A percentile compares a stretch with the other conserved stretches of the same genome.
Evolutionary conservation across 1,140 invertebrate species (phyloP).

Genomic region (Vollenhovia emeryi): DNA sequence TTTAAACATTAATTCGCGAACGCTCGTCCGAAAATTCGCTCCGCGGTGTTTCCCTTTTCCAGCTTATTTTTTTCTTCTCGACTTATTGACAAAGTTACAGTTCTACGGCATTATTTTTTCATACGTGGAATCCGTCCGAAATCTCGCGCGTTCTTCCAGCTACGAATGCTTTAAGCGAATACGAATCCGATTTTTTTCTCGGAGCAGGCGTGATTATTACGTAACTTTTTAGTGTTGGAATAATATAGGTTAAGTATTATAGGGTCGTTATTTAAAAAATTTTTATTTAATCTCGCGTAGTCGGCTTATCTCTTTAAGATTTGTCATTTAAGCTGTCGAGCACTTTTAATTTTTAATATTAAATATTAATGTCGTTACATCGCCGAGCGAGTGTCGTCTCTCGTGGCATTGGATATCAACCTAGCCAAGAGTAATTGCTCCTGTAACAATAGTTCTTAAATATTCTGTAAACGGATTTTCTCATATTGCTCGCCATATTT

Average conservation of each 20-base stretch:
- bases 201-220: background rate
- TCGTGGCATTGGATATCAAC: background rate
- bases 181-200: slow-evolving; percentile 1
- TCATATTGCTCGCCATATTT: slow-evolving; percentile 42
- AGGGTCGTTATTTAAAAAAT: background rate
- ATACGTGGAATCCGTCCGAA: slow-evolving; percentile 1
- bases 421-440: background rate
- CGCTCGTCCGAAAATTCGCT: background rate
- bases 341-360: background rate
- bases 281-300: background rate
- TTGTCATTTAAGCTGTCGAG: background rate
- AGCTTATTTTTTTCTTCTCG: slow-evolving; percentile 14
- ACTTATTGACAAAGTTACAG: slow-evolving; percentile 37
- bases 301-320: background rate
- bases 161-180: slow-evolving; percentile 12
- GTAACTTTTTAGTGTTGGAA: background rate
- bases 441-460: slow-evolving; percentile 29
- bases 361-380: background rate
- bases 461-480: slow-evolving; percentile 27
- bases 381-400: background rate
- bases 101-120: slow-evolving; percentile 33
- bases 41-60: background rate
- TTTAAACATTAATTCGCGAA: slow-evolving; percentile 35
- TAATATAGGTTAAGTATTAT: slow-evolving; percentile 1
- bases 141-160: slow-evolving; percentile 17